Evolutionary conservation across 2,797 vertebrate species (phyloP), one percentile per base, ranked within the genome.

Genomic region (Antrozous pallidus): DNA sequence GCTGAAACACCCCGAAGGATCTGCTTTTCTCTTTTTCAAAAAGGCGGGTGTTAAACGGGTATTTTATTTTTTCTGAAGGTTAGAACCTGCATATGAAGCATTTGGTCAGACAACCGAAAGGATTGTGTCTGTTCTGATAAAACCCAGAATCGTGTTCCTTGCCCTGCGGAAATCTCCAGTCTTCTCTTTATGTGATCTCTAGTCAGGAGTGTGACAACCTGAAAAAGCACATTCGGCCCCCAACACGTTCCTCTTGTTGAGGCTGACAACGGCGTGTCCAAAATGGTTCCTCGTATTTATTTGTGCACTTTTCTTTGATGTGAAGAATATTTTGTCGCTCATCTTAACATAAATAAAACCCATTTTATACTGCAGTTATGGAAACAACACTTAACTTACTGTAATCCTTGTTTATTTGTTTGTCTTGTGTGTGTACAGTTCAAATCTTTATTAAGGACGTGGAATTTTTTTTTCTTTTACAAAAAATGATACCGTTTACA

Each of bases 81-180:
- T 94, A 96, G 38, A 75, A 84, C 83, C 77, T 96, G 77, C 67
- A 40, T 45, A 42, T 47, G 51, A 92, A 94, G 73, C 54, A 33
- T 94, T 91, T 26, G 8, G 73, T 54, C 77, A 75, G 36, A 42
- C n/a, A 88, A 80, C 42, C 11, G 56, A 69, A 94, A 90, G 77
- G 70, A 94, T 90, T 92, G 28, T 88, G 28, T 65, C 81, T n/a
- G 33, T 91, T 86, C 61, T 84, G 54, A 92, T 83, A 77, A 86
- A 95, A 93, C 71, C 82, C 56, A 92, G 75, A 92, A 61, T 13
- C 81, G 2, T 45, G 18, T 74, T 90, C 77, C 67, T 28, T 69
- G 26, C 51, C 84, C 78, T 65, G 20, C 10, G 26, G 65, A 96
- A 83, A 58, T 1, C 70, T 80, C 31, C 45, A 17, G 47, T 61